A percentile compares a stretch with the other conserved stretches of the same genome.
phyloP scores from a whole-genome alignment of 2,113 vertebrate species.

The Rhinoderma darwinii region DNA sequence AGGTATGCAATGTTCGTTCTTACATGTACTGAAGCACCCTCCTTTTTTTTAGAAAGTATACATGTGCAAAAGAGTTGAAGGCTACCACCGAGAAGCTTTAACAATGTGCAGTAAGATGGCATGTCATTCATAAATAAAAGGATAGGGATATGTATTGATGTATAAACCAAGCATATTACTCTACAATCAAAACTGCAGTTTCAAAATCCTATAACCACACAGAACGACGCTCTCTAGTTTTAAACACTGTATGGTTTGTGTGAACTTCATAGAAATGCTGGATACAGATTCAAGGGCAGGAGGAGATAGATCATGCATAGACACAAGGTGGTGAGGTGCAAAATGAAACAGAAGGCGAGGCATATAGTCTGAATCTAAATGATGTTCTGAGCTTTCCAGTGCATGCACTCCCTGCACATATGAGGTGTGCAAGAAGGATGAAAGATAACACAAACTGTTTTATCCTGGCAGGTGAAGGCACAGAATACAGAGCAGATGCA shows the following conservation, averaged over 20 bases:
- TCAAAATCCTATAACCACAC: background rate
- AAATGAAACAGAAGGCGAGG: slow-evolving; percentile 22
- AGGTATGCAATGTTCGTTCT: background rate
- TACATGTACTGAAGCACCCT: background rate
- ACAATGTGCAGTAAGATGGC: background rate
- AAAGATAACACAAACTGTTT: slow-evolving; percentile 44
- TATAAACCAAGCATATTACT: background rate
- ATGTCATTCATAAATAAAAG: background rate
- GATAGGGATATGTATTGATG: background rate
- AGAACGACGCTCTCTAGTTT: background rate
- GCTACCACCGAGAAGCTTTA: background rate
- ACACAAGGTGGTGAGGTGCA: slow-evolving; percentile 41
- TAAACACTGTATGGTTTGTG: background rate
- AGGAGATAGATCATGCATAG: slow-evolving; percentile 30
- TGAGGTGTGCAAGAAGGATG: slow-evolving; percentile 37
- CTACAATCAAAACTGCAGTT: background rate
- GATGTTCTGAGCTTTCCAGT: slow-evolving; percentile 28
- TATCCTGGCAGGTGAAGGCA: slow-evolving; percentile 25
- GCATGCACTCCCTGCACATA: background rate
- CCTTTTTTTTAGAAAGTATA: background rate
- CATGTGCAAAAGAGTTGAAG: background rate
- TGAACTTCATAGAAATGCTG: background rate
- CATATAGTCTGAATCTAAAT: slow-evolving; percentile 1
- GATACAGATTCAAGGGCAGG: slow-evolving; percentile 19
- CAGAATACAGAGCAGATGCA: slow-evolving; percentile 45